These are phyloP conservation scores for Prietella phreatophila DNA, from an alignment of 2,113 vertebrate species.

Conservation along the genomic window DNA sequence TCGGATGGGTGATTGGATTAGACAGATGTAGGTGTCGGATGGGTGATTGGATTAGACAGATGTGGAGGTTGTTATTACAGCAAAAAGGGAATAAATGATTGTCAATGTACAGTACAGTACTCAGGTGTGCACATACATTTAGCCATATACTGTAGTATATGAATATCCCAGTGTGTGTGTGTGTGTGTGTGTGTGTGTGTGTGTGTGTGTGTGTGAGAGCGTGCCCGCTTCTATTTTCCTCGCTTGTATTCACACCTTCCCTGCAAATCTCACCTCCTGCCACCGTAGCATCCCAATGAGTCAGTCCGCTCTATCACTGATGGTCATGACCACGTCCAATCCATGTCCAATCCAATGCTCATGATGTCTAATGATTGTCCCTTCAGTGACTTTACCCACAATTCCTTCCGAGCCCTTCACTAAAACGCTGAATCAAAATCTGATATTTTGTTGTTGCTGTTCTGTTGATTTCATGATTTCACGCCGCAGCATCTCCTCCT, in stretches of 20 bases:
- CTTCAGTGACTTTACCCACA: not conserved
- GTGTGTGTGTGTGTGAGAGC: not conserved
- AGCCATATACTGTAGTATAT: no score
- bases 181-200: not conserved
- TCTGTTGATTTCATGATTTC: not conserved
- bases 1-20: not conserved
- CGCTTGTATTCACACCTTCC: not conserved
- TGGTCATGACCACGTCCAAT: slow-evolving; percentile 24
- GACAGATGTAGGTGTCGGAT: not conserved
- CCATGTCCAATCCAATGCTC: not conserved
- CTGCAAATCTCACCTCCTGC: not conserved
- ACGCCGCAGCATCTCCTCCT: not conserved
- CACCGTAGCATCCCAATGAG: not conserved
- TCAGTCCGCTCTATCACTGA: slow-evolving; percentile 32
- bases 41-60: not conserved
- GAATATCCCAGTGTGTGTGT: not conserved
- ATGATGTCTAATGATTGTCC: not conserved
- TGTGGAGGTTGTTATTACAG: not conserved
- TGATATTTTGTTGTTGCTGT: not conserved
- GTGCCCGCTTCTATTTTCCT: not conserved
- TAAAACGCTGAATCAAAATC: not conserved
- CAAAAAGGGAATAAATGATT: not conserved
- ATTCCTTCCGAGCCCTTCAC: not conserved
- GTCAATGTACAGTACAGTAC: not conserved
- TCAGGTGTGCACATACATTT: not conserved